A percentile compares a stretch with the other conserved stretches of the same genome.
Conservation (phyloP, 1,140 invertebrate species). For the Apis mellifera region DNA sequence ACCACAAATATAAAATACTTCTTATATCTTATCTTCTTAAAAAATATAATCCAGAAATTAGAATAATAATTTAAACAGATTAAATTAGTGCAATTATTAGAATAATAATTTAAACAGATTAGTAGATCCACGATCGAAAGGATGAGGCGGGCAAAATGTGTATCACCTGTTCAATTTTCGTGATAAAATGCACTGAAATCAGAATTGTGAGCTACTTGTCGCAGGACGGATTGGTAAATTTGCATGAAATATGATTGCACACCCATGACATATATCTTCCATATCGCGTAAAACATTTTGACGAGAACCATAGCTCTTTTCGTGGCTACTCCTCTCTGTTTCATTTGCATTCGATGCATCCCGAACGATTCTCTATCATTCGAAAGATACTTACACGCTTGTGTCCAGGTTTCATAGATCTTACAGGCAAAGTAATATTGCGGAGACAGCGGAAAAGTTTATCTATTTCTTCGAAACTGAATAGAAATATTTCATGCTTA, state of each 20-base stretch:
- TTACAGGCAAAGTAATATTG: neutral
- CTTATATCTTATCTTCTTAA: too few relatives aligned
- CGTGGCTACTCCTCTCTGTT: neutral
- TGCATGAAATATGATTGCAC: constrained; percentile 11
- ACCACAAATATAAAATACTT: too few relatives aligned
- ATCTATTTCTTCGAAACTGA: neutral
- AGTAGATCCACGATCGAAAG: neutral
- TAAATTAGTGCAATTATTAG: too few relatives aligned
- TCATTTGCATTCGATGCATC: constrained; percentile 9
- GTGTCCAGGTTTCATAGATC: neutral
- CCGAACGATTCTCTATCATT: neutral
- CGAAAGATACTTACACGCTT: neutral
- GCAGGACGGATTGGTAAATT: constrained; percentile 2
- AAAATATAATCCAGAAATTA: too few relatives aligned
- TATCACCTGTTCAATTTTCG: neutral
- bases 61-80: too few relatives aligned
- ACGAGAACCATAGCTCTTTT: constrained; percentile 15
- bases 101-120: neutral
- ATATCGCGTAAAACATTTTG: constrained; percentile 17
- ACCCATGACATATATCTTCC: constrained; percentile 5
- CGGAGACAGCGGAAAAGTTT: neutral
- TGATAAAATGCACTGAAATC: neutral
- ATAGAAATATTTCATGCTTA: neutral
- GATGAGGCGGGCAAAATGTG: neutral
- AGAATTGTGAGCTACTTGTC: constrained; percentile 10